These are phyloP conservation scores for Heliconius melpomene DNA, from an alignment of 1,140 invertebrate species.

Conservation along the genomic window DNA sequence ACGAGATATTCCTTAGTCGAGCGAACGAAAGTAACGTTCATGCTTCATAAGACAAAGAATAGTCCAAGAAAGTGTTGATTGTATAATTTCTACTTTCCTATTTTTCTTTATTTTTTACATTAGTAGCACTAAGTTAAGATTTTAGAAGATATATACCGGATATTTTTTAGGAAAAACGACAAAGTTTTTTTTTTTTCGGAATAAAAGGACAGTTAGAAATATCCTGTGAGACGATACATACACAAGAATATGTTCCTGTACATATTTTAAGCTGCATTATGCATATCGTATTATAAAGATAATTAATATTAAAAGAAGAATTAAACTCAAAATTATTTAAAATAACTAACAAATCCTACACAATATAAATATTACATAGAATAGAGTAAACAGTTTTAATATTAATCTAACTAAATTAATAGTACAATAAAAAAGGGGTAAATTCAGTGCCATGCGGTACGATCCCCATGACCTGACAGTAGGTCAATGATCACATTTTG, in stretches of 20 bases:
- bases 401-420: background rate
- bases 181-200: no score
- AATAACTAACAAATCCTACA: no score
- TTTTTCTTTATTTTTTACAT: background rate
- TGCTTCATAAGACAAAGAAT: slow-evolving; percentile 10
- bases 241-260: no score
- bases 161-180: no score
- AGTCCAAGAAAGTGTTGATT: slow-evolving; percentile 5
- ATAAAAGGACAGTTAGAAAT: no score
- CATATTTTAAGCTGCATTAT: background rate
- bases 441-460: background rate
- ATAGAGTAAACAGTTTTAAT: no score
- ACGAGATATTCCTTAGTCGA: slow-evolving; percentile 6
- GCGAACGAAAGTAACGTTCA: slow-evolving; percentile 12
- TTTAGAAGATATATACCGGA: background rate
- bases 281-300: background rate
- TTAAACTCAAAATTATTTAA: no score
- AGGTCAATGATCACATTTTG: background rate
- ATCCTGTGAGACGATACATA: no score
- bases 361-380: no score
- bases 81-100: slow-evolving; percentile 9
- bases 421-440: background rate
- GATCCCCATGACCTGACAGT: background rate
- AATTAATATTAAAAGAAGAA: no score
- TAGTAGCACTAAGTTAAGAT: background rate